Evolutionary conservation across 2,113 vertebrate genomes (phyloP), one percentile per base, ranked within the genome.

Genomic region (Tinamus guttatus): DNA sequence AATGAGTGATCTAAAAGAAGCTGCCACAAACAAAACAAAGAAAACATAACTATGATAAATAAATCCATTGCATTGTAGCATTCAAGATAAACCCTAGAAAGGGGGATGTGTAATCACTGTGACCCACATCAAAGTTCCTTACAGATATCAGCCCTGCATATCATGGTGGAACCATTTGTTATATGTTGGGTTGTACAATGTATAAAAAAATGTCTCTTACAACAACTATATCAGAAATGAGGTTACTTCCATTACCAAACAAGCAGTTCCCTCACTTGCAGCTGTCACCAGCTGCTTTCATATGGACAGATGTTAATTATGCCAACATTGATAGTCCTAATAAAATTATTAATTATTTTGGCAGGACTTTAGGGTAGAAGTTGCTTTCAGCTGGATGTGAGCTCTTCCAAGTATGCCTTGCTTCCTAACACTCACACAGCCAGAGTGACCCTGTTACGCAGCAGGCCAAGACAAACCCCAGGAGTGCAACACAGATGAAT

Each of bases 251-350:
- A 82, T 95, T 93, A 95, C 85, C 78, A 76, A 93, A 62, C 45
- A 56, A 89, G 85, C 71, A 89, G 80, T 94, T 88, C 85, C 52
- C 52, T 89, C 91, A 81, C 91, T 95, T 16, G 17, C 89, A 93
- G 93, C 91, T 94, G 75, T 94, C 92, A 91, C 64, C 93, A 96
- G 69, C 95, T 97, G 91, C 87, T 93, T 93, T 95, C 94, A 20
- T 75, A 85, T 18, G 86, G 94, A 95, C 92, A 97, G 81, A 80
- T 86, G 73, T 80, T 75, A 91, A 88, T 85, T 76, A 74, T 34
- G 19, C 58, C 90, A 96, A 82, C 90, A 85, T 85, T 92, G 94
- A 59, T 81, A 84, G 76, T 78, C 79, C 83, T 88, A 71, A 73
- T 52, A 62, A 95, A 91, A 71, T 84, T 85, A 86, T 96, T 95